phyloP scores from a whole-genome alignment of 2,888 invertebrate species.

The Cantharis nigra region DNA sequence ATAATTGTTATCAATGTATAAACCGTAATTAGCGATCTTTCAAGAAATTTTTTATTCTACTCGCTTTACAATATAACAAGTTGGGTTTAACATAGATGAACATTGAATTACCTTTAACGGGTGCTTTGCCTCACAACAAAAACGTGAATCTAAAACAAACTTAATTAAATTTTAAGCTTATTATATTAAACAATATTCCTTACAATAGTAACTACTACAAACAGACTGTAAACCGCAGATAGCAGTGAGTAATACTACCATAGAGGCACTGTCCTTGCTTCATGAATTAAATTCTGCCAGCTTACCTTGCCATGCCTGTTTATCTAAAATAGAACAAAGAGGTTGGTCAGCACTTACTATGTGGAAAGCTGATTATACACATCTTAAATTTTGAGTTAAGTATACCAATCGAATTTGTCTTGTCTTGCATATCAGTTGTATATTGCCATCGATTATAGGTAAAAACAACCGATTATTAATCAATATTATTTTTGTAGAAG shows the following conservation, averaged over 20 bases:
- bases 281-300: slow-evolving; percentile 12
- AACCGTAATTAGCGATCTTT: neutral
- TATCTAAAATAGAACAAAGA: neutral
- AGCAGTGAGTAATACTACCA: slow-evolving; percentile 16
- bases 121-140: neutral
- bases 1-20: neutral
- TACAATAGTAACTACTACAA: slow-evolving; percentile 25
- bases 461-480: no score
- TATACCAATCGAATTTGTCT: neutral
- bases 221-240: slow-evolving; percentile 31
- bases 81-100: neutral
- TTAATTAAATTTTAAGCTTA: slow-evolving; percentile 30
- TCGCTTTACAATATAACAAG: neutral
- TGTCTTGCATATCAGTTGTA: neutral
- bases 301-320: slow-evolving; percentile 2
- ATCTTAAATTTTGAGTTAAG: neutral
- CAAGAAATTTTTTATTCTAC: neutral
- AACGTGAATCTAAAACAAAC: neutral
- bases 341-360: slow-evolving; percentile 1
- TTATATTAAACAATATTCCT: slow-evolving; percentile 21
- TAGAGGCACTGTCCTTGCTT: slow-evolving; percentile 12
- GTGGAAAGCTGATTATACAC: neutral
- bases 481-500: no score
- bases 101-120: neutral
- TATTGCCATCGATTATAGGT: no score